phyloP scores from a whole-genome alignment of 2,797 vertebrate genomes.

The Aulostomus chinensis region DNA sequence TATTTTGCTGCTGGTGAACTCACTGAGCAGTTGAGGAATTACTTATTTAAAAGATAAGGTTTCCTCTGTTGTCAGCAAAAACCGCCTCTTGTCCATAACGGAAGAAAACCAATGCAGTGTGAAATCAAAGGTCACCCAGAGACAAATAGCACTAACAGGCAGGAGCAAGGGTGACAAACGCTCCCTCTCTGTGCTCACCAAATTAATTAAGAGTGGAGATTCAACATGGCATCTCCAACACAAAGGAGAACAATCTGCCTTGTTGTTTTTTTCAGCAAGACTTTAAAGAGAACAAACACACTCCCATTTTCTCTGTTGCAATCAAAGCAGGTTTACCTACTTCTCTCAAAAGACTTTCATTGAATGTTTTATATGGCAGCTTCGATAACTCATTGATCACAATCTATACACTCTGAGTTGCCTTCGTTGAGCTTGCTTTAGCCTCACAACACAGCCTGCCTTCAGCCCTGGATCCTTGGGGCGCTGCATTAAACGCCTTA shows the following conservation, averaged over 20 bases:
- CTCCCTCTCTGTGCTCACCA: conserved; percentile 62
- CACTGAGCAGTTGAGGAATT: conserved; percentile 83
- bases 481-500: conserved; percentile 67
- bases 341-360: conserved; percentile 62
- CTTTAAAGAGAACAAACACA: conserved; percentile 60
- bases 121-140: conserved; percentile 85
- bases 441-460: conserved; percentile 45
- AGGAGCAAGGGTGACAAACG: conserved; percentile 74
- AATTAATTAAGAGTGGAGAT: conserved; percentile 81
- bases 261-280: conserved; percentile 59
- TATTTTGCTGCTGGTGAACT: conserved; percentile 82
- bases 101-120: conserved; percentile 82
- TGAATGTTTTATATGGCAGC: conserved; percentile 69
- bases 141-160: conserved; percentile 80
- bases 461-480: conserved; percentile 51
- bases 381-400: conserved; percentile 73
- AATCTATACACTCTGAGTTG: conserved; percentile 58
- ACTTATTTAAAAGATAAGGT: conserved; percentile 88
- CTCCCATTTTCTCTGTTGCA: conserved; percentile 45
- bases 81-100: conserved; percentile 78
- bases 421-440: conserved; percentile 44
- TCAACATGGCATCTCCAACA: conserved; percentile 67
- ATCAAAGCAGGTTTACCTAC: conserved; percentile 64
- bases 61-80: conserved; percentile 85
- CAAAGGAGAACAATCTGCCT: conserved; percentile 57